A percentile compares a stretch with the other conserved stretches of the same genome.
phyloP scores from a whole-genome alignment of 2,797 vertebrate genomes.

The Anguilla megastoma region DNA sequence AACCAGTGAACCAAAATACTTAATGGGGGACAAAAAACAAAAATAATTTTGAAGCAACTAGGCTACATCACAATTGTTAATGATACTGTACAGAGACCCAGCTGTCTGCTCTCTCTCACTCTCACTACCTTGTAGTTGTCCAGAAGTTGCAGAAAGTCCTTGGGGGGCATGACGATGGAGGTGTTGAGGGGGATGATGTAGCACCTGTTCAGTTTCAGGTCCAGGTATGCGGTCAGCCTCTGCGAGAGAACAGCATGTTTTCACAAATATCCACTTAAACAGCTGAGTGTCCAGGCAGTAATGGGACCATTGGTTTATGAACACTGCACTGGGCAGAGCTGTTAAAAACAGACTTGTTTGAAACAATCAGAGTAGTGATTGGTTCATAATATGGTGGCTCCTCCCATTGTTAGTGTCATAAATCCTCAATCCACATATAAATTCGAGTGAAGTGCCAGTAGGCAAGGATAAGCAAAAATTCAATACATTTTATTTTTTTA shows the following conservation, averaged over 20 bases:
- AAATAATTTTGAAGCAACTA: neutral
- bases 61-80: neutral
- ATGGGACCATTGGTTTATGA: neutral
- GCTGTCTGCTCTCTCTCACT: neutral
- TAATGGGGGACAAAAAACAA: neutral
- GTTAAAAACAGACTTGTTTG: neutral
- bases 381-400: neutral
- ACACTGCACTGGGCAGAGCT: neutral
- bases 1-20: neutral
- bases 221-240: slow-evolving; percentile 94
- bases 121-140: slow-evolving; percentile 85
- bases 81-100: neutral
- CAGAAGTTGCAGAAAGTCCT: slow-evolving; percentile 87
- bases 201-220: slow-evolving; percentile 92
- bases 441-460: neutral
- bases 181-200: slow-evolving; percentile 95
- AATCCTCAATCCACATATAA: slow-evolving; percentile 1
- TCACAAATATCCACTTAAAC: neutral
- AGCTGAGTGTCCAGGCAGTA: neutral
- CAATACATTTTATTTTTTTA: no score
- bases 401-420: neutral
- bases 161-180: slow-evolving; percentile 93
- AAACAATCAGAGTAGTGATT: neutral
- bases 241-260: slow-evolving; percentile 56
- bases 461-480: neutral